phyloP scores from a whole-genome alignment of 2,797 vertebrate species.

The Odontamblyopus lacepedii region DNA sequence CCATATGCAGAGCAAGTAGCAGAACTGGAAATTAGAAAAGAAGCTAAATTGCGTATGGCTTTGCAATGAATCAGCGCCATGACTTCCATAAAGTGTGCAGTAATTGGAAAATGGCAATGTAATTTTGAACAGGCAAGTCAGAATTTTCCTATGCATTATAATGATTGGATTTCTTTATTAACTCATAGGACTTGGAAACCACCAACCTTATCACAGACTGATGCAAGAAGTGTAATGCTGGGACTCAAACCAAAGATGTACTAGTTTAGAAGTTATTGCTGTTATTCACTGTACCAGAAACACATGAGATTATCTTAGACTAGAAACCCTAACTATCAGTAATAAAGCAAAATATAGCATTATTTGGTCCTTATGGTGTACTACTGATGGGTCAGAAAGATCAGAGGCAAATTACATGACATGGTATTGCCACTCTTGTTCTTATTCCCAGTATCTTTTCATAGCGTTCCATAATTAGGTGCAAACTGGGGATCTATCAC shows the following conservation, averaged over 20 bases:
- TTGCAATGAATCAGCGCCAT: conserved; percentile 50
- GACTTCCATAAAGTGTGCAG: conserved; percentile 38
- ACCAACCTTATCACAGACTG: background rate
- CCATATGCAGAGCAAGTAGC: conserved; percentile 34
- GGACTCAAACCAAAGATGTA: background rate
- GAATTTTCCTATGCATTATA: background rate
- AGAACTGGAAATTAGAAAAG: conserved; percentile 57
- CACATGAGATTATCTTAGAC: too few species aligned
- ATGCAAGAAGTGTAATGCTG: background rate
- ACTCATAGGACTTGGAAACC: background rate
- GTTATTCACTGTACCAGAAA: too few species aligned
- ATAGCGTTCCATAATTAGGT: background rate
- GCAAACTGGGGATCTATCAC: background rate
- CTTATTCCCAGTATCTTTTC: conserved; percentile 4
- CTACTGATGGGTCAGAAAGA: too few species aligned
- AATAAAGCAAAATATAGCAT: too few species aligned
- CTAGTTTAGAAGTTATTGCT: background rate
- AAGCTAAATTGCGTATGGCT: conserved; percentile 59
- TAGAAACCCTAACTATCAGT: too few species aligned
- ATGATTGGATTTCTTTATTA: conserved; percentile 11
- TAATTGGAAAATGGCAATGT: conserved; percentile 40
- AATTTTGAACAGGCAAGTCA: conserved; percentile 33
- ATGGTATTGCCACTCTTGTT: conserved; percentile 14
- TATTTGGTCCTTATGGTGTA: too few species aligned
- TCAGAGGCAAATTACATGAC: background rate